Percentiles rank a stretch among this genome's conserved stretches.
These are phyloP conservation scores for Pantherophis guttatus DNA, from an alignment of 2,113 vertebrate genomes.

Conservation along the genomic window DNA sequence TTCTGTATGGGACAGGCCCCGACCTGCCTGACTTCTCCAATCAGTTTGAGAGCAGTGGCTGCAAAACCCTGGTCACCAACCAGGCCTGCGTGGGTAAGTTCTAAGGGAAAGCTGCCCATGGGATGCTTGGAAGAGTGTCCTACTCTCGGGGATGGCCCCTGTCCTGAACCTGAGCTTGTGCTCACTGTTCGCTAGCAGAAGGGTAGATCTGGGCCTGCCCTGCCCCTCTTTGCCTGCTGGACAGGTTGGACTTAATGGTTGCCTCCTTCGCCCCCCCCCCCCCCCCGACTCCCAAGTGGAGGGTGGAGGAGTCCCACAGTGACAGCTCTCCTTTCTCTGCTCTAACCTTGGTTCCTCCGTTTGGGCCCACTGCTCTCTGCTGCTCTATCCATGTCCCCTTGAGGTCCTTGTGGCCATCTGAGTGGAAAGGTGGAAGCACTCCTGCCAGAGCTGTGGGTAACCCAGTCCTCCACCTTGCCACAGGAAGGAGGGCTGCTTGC, in stretches of 20 bases:
- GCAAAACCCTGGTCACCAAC: constrained; percentile 88
- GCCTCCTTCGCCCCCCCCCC: not conserved
- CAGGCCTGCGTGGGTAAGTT: constrained; percentile 95
- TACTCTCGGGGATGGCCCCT: not conserved
- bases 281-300: not conserved
- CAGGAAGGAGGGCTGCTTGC: not conserved
- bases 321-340: not conserved
- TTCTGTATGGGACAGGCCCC: constrained; percentile 85
- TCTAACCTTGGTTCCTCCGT: not conserved
- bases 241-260: not conserved
- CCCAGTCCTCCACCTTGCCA: not conserved
- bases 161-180: not conserved
- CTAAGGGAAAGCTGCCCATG: not conserved
- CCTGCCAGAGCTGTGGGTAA: not conserved
- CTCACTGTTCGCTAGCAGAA: not conserved
- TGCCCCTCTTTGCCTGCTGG: not conserved
- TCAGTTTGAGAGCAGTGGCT: constrained; percentile 88
- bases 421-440: not conserved
- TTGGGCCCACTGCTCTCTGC: not conserved
- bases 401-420: not conserved
- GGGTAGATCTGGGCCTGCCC: not conserved
- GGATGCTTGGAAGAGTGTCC: not conserved
- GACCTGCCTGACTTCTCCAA: constrained; percentile 75
- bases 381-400: not conserved
- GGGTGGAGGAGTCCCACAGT: not conserved